Conservation (phyloP, 2,797 vertebrate genomes). For the Nyctibius grandis region DNA sequence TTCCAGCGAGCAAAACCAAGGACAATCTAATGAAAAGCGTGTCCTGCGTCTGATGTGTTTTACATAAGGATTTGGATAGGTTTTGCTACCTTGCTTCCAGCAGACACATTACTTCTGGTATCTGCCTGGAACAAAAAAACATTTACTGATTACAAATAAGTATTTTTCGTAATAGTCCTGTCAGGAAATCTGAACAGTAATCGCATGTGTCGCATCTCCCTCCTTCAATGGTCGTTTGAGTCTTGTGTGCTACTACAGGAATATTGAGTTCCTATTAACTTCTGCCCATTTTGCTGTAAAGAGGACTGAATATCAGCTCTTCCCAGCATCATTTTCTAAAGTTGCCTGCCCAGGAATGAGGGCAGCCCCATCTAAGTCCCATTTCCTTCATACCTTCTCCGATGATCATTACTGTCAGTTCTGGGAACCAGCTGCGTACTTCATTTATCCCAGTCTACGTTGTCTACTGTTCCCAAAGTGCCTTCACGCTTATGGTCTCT, state of each 20-base stretch:
- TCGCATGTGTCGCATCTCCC: rapidly evolving
- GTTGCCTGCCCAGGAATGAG: not conserved
- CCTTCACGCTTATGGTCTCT: not conserved
- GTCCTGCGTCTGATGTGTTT: rapidly evolving
- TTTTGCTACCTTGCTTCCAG: no score
- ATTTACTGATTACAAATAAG: not conserved
- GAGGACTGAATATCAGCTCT: rapidly evolving
- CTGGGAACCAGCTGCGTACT: not conserved
- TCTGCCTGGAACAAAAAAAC: not conserved
- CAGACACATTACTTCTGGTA: rapidly evolving
- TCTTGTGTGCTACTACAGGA: not conserved
- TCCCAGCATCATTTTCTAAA: not conserved
- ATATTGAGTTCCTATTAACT: rapidly evolving
- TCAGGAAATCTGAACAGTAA: rapidly evolving
- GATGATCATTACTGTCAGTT: rapidly evolving
- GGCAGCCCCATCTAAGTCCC: not conserved
- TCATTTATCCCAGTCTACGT: rapidly evolving
- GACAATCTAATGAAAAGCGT: rapidly evolving
- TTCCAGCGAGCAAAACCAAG: not conserved
- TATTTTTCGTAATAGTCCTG: rapidly evolving
- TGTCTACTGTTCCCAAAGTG: not conserved
- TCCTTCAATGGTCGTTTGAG: not conserved
- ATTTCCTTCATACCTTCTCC: not conserved
- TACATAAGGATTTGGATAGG: rapidly evolving
- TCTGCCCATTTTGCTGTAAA: not conserved